phyloP scores from a whole-genome alignment of 2,113 vertebrate species.

The Epinephelus lanceolatus region DNA sequence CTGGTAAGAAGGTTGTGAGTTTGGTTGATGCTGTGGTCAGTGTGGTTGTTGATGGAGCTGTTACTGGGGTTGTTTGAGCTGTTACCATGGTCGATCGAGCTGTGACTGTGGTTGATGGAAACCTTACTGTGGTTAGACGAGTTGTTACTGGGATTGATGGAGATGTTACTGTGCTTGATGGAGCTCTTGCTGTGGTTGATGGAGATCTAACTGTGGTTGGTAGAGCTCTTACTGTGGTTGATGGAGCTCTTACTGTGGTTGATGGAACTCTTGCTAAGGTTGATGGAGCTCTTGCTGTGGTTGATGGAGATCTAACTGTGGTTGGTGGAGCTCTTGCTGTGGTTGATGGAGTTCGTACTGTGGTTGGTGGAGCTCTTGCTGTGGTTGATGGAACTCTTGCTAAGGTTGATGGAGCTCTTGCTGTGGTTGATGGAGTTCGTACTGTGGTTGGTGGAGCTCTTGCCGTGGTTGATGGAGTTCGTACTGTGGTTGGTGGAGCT shows the following conservation, averaged over 20 bases:
- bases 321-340: background rate
- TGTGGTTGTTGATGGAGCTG: background rate
- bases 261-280: background rate
- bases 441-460: background rate
- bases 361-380: accelerated
- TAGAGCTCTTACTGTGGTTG: background rate
- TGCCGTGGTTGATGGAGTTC: background rate
- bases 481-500: background rate
- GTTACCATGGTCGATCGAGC: background rate
- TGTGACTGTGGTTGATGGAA: background rate
- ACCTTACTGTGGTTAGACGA: background rate
- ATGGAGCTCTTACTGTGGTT: background rate
- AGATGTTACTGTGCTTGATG: background rate
- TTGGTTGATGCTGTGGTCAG: background rate
- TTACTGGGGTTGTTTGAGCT: background rate
- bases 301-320: background rate
- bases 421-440: background rate
- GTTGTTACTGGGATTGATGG: background rate
- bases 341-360: background rate
- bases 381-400: background rate
- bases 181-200: background rate
- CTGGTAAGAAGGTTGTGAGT: background rate
- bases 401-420: background rate
- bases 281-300: accelerated
- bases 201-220: background rate